These are phyloP conservation scores for Anorthoa munda DNA, from an alignment of 2,888 invertebrate genomes.

Conservation along the genomic window DNA sequence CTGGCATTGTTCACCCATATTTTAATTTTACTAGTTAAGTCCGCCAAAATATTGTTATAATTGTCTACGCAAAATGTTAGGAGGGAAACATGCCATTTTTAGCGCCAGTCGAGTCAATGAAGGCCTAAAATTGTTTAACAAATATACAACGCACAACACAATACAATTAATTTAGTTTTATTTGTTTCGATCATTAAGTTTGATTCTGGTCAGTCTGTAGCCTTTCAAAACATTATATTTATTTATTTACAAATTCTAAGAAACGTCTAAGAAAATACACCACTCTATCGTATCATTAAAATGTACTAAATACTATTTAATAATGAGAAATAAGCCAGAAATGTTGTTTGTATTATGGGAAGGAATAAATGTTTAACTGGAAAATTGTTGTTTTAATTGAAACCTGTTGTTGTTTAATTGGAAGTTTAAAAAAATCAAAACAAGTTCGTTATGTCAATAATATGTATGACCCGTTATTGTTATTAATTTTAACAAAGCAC, in stretches of 20 bases:
- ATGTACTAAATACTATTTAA: slow-evolving; percentile 50
- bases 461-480: too few relatives aligned
- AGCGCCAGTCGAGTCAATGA: background rate
- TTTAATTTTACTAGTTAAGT: background rate
- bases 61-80: too few relatives aligned
- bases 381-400: slow-evolving; percentile 44
- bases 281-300: slow-evolving; percentile 50
- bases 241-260: background rate
- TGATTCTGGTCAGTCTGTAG: too few relatives aligned
- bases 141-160: background rate
- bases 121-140: background rate
- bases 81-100: too few relatives aligned
- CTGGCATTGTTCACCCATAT: background rate
- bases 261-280: slow-evolving; percentile 28
- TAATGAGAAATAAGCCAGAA: slow-evolving; percentile 54
- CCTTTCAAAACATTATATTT: background rate
- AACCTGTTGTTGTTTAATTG: slow-evolving; percentile 6
- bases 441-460: background rate
- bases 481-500: too few relatives aligned
- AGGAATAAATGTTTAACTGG: slow-evolving; percentile 66
- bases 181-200: background rate
- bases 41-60: background rate
- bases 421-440: background rate
- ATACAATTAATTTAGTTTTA: too few relatives aligned
- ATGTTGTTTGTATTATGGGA: slow-evolving; percentile 64